Percentiles rank a stretch among this genome's conserved stretches.
Conservation (phyloP, 2,797 vertebrate genomes). For the Falco naumanni region DNA sequence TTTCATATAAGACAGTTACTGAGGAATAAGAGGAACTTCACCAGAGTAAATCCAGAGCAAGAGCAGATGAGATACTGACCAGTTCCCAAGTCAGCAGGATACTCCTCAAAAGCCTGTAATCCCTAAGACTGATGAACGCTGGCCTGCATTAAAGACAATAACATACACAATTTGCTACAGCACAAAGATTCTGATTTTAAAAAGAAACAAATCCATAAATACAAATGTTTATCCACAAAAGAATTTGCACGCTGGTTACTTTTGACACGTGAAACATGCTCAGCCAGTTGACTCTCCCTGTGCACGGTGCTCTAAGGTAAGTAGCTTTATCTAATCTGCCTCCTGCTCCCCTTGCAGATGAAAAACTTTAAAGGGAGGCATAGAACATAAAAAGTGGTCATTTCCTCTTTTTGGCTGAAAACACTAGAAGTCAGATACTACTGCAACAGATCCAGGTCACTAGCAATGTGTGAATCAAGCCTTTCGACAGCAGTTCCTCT, state of each 20-base stretch:
- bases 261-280: neutral
- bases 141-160: neutral
- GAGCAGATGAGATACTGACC: neutral
- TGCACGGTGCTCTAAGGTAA: neutral
- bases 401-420: neutral
- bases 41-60: neutral
- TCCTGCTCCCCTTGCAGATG: neutral
- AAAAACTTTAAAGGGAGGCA: neutral
- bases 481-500: neutral
- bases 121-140: neutral
- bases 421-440: neutral
- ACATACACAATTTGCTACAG: neutral
- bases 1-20: neutral
- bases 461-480: neutral
- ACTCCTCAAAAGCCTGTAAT: neutral
- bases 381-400: neutral
- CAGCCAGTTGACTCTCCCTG: neutral
- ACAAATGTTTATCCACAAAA: neutral
- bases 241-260: neutral
- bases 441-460: neutral
- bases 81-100: neutral
- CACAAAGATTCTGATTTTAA: neutral
- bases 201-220: neutral
- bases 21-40: neutral
- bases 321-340: neutral